Evolutionary conservation across 1,140 invertebrate species (phyloP).

Genomic region (Antheraea pernyi): DNA sequence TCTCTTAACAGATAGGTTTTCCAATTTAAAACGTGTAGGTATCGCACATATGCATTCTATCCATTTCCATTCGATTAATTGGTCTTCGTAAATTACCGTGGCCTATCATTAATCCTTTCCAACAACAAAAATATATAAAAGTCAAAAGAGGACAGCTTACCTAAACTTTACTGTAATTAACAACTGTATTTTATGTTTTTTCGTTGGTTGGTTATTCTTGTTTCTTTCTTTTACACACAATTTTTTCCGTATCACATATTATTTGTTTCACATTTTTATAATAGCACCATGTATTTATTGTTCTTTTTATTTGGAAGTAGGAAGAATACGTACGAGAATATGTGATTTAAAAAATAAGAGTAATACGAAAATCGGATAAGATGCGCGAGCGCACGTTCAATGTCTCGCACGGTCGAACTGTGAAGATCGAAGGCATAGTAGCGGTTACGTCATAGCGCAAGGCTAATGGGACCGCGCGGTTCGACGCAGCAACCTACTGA

Average conservation of each 20-base stretch:
- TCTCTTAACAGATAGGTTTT: neutral
- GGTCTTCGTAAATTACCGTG: neutral
- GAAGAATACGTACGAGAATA: neutral
- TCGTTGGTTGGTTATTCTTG: neutral
- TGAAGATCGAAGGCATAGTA: constrained; percentile 28
- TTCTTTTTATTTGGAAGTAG: no score
- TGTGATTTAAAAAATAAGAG: neutral
- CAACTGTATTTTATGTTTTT: neutral
- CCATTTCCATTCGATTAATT: neutral
- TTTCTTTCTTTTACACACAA: neutral
- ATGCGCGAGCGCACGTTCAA: constrained; percentile 37
- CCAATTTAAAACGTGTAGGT: neutral
- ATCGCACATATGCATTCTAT: neutral
- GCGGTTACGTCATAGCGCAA: constrained; percentile 39
- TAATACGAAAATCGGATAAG: constrained; percentile 22
- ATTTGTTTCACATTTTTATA: constrained; percentile 20
- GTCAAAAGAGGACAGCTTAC: neutral
- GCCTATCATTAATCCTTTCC: neutral
- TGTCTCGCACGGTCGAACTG: constrained; percentile 25
- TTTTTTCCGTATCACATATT: neutral
- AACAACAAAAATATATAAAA: neutral
- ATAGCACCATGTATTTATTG: constrained; percentile 7
- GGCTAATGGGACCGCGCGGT: constrained; percentile 24
- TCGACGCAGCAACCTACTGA: constrained; percentile 12
- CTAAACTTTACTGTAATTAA: neutral